Percentiles rank a stretch among this genome's conserved stretches.
Evolutionary conservation across 2,797 vertebrate genomes (phyloP).

Genomic region (Echiichthys vipera): DNA sequence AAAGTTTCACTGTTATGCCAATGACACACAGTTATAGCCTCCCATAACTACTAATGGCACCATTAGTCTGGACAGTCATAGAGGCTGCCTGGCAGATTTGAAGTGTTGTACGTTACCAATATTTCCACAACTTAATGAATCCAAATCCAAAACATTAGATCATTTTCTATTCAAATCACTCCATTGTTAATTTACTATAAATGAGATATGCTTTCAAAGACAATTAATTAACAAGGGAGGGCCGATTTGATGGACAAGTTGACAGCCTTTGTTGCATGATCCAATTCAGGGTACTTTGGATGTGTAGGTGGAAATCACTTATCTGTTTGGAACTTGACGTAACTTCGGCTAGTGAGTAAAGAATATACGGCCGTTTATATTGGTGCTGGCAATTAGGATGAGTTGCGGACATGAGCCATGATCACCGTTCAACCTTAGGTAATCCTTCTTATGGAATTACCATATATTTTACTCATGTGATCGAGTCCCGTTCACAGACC

Average conservation of each 20-base stretch:
- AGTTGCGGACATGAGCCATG: background rate
- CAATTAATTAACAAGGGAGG: background rate
- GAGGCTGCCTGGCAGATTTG: conserved; percentile 49
- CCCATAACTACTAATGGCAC: conserved; percentile 59
- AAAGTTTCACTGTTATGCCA: conserved; percentile 55
- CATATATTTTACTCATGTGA: background rate
- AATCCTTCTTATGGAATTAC: background rate
- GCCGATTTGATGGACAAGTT: conserved; percentile 9
- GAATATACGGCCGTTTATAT: background rate
- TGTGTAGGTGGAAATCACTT: background rate
- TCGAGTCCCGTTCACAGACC: background rate
- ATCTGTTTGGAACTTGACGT: too few relatives aligned
- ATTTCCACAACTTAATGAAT: conserved; percentile 35
- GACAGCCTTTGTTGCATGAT: background rate
- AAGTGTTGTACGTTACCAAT: conserved; percentile 38
- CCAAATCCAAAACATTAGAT: conserved; percentile 7
- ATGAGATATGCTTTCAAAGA: background rate
- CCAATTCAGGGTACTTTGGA: background rate
- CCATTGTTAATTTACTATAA: conserved; percentile 17
- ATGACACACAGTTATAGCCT: conserved; percentile 51
- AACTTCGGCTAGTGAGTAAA: background rate
- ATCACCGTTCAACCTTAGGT: background rate
- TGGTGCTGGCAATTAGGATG: background rate
- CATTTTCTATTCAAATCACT: conserved; percentile 7
- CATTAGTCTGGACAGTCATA: conserved; percentile 47